Evolutionary conservation across 2,797 vertebrate species (phyloP), one percentile per base, ranked within the genome.

Genomic region (Anabacerthia variegaticeps): DNA sequence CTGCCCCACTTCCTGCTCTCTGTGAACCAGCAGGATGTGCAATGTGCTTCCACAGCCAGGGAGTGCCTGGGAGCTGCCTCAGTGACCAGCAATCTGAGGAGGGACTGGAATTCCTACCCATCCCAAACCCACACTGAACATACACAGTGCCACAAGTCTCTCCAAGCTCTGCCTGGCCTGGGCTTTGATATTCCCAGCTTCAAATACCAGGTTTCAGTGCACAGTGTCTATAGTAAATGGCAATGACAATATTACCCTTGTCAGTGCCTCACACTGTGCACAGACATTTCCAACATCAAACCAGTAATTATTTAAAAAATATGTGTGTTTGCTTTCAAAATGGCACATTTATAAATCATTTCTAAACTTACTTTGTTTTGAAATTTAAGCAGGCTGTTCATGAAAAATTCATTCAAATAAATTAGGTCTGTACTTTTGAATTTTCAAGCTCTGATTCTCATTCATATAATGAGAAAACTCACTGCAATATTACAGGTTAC

Each of bases 241-340:
- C 32, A 71, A 34, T 4, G 44, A n/a, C 0, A 6, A 28, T 3
- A 19, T 22, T 13, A 43, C 2, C 2, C 48, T 34, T 16, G 74
- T 55, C 81, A 65, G 32, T 34, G 28, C 48, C 41, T 44, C 41
- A 34, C 54, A 16, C 13, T 37, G 12, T 20, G 37, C 36, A 72
- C 22, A 16, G 26, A 48, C 39, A 44, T 27, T 61, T 58, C 72
- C 15, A 75, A n/a, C 10, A 56, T 9, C 43, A 52, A 48, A 76
- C 26, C 32, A 66, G 44, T 39, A 55, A 59, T 34, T 77, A 58
- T 4, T 80, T 71, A 27, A 65, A 67, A 92, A 79, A 54, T 11
- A 26, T 1, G 7, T 6, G 13, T 23, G 12, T 14, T 66, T 0
- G 0, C 72, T 74, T 91, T 67, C 65, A 66, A 82, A 92, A 62